A percentile compares a stretch with the other conserved stretches of the same genome.
phyloP scores from a whole-genome alignment of 2,113 vertebrate genomes.

The Notothenia rossii region DNA sequence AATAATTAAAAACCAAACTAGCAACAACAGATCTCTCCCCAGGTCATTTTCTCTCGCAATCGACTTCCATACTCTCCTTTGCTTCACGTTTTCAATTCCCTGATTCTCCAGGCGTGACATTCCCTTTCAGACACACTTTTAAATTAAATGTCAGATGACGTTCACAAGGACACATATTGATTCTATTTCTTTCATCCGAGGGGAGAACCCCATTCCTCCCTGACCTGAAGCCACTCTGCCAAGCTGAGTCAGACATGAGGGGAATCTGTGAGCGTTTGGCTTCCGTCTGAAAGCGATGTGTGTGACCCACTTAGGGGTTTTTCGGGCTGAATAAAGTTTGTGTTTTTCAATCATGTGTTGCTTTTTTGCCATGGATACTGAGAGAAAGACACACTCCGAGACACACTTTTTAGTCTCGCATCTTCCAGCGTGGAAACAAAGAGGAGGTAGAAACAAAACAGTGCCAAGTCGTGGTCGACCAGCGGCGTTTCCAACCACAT shows the following conservation, averaged over 20 bases:
- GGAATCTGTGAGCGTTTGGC: slow-evolving; percentile 8
- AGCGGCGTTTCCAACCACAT: slow-evolving; percentile 70
- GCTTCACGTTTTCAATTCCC: slow-evolving; percentile 48
- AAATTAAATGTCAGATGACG: slow-evolving; percentile 58
- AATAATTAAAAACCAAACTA: too few species aligned
- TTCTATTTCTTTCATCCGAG: slow-evolving; percentile 29
- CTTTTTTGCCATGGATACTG: slow-evolving; percentile 47
- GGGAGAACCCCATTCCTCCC: slow-evolving; percentile 16
- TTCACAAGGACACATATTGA: slow-evolving; percentile 49
- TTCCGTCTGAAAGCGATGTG: neutral
- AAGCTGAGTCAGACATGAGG: neutral
- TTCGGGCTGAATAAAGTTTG: slow-evolving; percentile 2
- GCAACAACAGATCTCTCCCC: too few species aligned
- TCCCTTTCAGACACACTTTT: slow-evolving; percentile 44
- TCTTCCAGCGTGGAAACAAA: slow-evolving; percentile 58
- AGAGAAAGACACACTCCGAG: slow-evolving; percentile 15
- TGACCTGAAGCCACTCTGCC: slow-evolving; percentile 10
- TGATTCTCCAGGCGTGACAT: slow-evolving; percentile 41
- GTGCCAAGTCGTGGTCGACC: slow-evolving; percentile 42
- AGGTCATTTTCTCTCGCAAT: slow-evolving; percentile 40
- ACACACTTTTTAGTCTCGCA: slow-evolving; percentile 41
- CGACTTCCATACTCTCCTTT: slow-evolving; percentile 34
- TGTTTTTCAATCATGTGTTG: slow-evolving; percentile 23
- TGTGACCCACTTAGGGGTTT: slow-evolving; percentile 41
- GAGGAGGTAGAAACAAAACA: slow-evolving; percentile 51